Conservation (phyloP, 2,797 vertebrate species). For the Hippopotamyrus pictus region DNA sequence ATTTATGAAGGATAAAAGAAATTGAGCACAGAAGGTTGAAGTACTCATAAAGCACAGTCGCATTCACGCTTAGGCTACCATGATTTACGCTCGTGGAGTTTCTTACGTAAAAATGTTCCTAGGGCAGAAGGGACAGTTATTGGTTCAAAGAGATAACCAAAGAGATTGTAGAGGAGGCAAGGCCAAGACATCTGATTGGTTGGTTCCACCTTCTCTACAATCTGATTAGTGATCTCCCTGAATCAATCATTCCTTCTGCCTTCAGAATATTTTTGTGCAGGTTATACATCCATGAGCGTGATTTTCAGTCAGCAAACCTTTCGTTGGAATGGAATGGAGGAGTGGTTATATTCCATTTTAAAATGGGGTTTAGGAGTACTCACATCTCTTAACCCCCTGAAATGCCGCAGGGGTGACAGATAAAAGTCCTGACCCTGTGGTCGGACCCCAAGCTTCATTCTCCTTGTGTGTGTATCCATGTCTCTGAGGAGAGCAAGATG, state of each 20-base stretch:
- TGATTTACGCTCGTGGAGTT: neutral
- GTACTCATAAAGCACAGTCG: neutral
- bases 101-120: neutral
- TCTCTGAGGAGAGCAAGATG: neutral
- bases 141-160: neutral
- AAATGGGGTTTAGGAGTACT: neutral
- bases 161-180: neutral
- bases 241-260: neutral
- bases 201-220: neutral
- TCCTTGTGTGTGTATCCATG: neutral
- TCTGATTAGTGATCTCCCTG: neutral
- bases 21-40: neutral
- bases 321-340: neutral
- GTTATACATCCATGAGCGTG: neutral
- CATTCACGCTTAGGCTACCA: neutral
- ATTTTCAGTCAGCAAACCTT: neutral
- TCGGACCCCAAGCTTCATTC: neutral
- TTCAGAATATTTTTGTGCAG: neutral
- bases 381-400: neutral
- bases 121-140: neutral
- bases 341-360: neutral
- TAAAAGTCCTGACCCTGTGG: neutral
- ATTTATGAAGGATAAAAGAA: neutral
- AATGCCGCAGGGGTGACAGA: neutral
- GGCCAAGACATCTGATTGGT: neutral